These are phyloP conservation scores for Heliconius erato DNA, from an alignment of 2,888 invertebrate species.

Conservation along the genomic window DNA sequence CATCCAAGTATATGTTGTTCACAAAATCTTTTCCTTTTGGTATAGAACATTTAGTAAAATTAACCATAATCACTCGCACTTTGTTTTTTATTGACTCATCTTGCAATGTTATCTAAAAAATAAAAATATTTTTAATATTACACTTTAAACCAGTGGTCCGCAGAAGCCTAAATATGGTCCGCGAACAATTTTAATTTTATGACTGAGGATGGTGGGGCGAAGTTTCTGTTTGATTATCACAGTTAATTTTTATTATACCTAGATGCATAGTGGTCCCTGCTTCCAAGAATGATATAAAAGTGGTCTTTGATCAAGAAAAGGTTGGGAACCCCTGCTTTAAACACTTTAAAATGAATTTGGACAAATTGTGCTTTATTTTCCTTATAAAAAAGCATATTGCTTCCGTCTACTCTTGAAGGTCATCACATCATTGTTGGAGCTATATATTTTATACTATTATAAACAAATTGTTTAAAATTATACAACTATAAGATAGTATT, in stretches of 20 bases:
- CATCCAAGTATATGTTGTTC: slow-evolving; percentile 77
- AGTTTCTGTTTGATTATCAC: too few relatives aligned
- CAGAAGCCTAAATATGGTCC: too few relatives aligned
- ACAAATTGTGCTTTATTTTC: not conserved
- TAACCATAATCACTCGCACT: slow-evolving; percentile 82
- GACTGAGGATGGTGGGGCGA: too few relatives aligned
- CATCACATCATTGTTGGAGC: not conserved
- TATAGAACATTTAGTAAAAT: slow-evolving; percentile 67
- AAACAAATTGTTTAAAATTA: not conserved
- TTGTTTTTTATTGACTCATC: slow-evolving; percentile 83
- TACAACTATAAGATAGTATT: not conserved
- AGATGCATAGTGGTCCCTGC: too few relatives aligned
- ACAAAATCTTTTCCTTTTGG: slow-evolving; percentile 74
- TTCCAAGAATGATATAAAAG: too few relatives aligned
- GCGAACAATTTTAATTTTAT: too few relatives aligned
- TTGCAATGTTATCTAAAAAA: slow-evolving; percentile 80
- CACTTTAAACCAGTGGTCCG: too few relatives aligned
- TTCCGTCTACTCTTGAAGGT: slow-evolving; percentile 1
- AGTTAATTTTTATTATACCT: too few relatives aligned
- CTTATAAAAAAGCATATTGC: not conserved
- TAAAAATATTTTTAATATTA: too few relatives aligned
- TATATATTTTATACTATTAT: not conserved
- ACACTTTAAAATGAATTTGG: not conserved
- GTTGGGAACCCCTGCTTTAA: too few relatives aligned
- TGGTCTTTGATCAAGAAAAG: too few relatives aligned